Conservation (phyloP, 1,140 invertebrate genomes). For the Drosophila orosa region DNA sequence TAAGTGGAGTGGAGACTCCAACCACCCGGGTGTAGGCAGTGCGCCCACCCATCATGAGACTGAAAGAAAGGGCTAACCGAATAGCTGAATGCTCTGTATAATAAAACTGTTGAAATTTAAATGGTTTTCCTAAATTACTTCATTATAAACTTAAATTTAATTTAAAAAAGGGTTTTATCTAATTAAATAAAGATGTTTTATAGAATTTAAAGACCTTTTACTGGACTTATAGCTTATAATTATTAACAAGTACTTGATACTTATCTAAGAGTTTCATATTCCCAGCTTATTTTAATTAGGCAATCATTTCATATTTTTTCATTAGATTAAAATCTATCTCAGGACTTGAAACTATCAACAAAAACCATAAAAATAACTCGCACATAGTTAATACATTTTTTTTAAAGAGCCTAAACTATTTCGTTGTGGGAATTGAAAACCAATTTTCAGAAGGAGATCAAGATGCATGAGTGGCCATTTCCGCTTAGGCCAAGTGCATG, state of each 20-base stretch:
- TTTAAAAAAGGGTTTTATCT: background rate
- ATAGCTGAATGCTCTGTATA: background rate
- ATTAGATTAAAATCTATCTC: background rate
- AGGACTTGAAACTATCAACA: no score
- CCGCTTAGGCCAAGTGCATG: constrained; percentile 48
- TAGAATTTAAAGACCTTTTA: no score
- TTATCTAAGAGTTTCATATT: background rate
- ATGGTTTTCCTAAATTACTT: background rate
- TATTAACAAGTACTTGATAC: no score
- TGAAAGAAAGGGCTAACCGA: constrained; percentile 4
- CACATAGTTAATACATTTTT: background rate
- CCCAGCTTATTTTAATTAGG: background rate
- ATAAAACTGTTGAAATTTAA: background rate
- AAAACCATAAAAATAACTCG: background rate
- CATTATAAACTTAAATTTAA: no score
- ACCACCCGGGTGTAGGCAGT: background rate
- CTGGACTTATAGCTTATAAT: no score
- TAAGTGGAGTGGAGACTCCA: background rate
- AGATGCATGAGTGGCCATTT: constrained; percentile 44
- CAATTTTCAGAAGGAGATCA: constrained; percentile 21
- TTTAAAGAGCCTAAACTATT: background rate
- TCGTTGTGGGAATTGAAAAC: constrained; percentile 5
- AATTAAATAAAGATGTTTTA: no score
- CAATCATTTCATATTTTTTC: background rate
- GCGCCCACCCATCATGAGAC: constrained; percentile 35